Base-by-base conservation (phyloP, 1,140 invertebrate genomes). In the Danaus melanippus region DNA sequence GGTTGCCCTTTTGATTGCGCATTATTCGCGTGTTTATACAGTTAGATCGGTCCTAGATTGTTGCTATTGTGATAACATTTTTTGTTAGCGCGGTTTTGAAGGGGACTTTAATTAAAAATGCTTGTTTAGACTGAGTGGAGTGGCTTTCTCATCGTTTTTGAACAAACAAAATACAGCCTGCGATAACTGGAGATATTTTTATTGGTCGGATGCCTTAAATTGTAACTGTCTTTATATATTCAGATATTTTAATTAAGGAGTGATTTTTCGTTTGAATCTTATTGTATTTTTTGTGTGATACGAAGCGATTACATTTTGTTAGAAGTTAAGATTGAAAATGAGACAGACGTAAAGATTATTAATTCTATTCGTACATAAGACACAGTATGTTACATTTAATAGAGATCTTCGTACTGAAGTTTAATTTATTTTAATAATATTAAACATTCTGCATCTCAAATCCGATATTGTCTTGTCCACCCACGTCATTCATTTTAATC, bases 21-120 rank as follows among this genome's bases (percentile, higher is more conserved):
- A 84, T 84, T 84, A 86, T 81, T 82, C 70, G 79, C 72, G 69
- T 79, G 80, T 86, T 82, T 84, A 83, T 84, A 86, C 77, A 82
- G 78, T 84, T 84, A 84, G 83, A 86, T 84, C 81, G 79, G 70
- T 82, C 75, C 79, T 82, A 86, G 81, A 86, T 86, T 86, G 79
- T 77, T 82, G 71, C 79, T 80, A 84, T 86, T 86, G 83, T 84
- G 74, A 79, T 79, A 76, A 56, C 66, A 65, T 80, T 81, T 79
- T 83, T 81, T 77, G 73, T 76, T 74, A 52, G 76, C 68, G 67
- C 67, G 74, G 69, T 85, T 82, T 76, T 69, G 73, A 76, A 82
- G 74, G 79, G 76, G 70, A 69, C 69, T 86, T 86, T 83, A 83
- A 86, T 83, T 86, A 83, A 86, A 84, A 86, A 82, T 76, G 72